Base-by-base conservation (phyloP, 2,113 vertebrate genomes). In the Clarias magur region DNA sequence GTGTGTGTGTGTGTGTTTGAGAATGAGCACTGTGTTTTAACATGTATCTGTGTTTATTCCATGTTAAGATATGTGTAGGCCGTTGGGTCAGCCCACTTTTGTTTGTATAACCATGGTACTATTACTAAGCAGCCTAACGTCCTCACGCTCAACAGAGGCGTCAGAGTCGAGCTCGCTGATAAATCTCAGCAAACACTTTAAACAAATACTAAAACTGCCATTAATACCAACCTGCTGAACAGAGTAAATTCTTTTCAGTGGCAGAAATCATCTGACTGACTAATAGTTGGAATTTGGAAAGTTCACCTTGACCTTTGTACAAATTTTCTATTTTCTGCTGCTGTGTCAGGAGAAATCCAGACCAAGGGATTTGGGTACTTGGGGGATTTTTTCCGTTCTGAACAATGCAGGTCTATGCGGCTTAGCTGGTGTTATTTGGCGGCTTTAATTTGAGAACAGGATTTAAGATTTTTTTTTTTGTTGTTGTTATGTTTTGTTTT, bases 91-190 rank as follows among this genome's bases (percentile, higher is more conserved):
- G 80, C 67, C 53, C 57, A 68, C 76, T 82, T 48, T 67, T 30
- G 34, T 54, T n/a, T 89, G 27, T 87, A 84, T 78, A 85, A 85
- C 86, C 83, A 82, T 78, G 83, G 86, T 73, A 68, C 27, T 0
- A 85, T 87, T 79, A 48, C 86, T 87, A 87, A 85, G 88, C 79
- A 89, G 87, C 88, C 76, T 21, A 87, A 87, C 78, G 63, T 65
- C 80, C 60, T 30, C 60, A 84, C 57, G 9, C 68, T 78, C 38
- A 42, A 48, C 62, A 65, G 53, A 76, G 15, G 56, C 48, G 54
- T 85, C 86, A 85, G 87, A 27, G 60, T 89, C 86, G 60, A 56
- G 57, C 75, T 76, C 82, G 10, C 59, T 56, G 84, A 72, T 83
- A 83, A 88, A 79, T 67, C 53, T 76, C 57, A 56, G 76, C 42